Evolutionary conservation across 2,888 invertebrate genomes (phyloP).

Genomic region (Ochropleura leucogaster): DNA sequence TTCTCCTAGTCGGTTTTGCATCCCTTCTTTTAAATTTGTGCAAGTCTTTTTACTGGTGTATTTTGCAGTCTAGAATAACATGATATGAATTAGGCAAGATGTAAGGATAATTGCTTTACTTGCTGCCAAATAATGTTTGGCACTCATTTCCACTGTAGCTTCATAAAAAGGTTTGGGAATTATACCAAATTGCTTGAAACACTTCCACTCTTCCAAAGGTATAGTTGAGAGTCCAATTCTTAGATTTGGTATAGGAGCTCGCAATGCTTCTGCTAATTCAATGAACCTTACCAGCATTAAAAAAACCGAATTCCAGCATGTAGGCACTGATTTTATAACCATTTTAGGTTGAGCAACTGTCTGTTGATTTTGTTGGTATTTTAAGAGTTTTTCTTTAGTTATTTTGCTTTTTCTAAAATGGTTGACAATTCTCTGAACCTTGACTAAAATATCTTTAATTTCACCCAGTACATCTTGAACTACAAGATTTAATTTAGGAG

Average conservation of each 20-base stretch:
- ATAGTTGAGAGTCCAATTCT: slow-evolving; percentile 2
- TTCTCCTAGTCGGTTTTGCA: background rate
- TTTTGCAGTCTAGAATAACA: background rate
- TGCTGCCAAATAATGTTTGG: slow-evolving; percentile 10
- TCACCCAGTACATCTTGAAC: background rate
- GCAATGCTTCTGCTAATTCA: background rate
- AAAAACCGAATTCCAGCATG: background rate
- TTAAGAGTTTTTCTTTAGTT: background rate
- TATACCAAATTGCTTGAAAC: slow-evolving; percentile 4
- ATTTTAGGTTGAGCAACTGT: background rate
- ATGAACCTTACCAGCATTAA: background rate
- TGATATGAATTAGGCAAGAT: background rate
- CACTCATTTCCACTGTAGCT: slow-evolving; percentile 8
- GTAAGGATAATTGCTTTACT: background rate
- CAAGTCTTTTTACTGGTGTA: background rate
- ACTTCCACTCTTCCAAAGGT: slow-evolving; percentile 7
- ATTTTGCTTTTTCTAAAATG: slow-evolving; percentile 7
- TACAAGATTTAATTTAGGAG: background rate
- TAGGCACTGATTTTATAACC: background rate
- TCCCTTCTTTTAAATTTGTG: background rate
- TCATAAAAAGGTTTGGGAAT: slow-evolving; percentile 13
- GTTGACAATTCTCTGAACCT: slow-evolving; percentile 3
- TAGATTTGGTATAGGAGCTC: background rate
- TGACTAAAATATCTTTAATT: background rate
- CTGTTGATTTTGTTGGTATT: slow-evolving; percentile 1